These are phyloP conservation scores for Agrilus planipennis DNA, from an alignment of 1,140 invertebrate species.

Conservation along the genomic window DNA sequence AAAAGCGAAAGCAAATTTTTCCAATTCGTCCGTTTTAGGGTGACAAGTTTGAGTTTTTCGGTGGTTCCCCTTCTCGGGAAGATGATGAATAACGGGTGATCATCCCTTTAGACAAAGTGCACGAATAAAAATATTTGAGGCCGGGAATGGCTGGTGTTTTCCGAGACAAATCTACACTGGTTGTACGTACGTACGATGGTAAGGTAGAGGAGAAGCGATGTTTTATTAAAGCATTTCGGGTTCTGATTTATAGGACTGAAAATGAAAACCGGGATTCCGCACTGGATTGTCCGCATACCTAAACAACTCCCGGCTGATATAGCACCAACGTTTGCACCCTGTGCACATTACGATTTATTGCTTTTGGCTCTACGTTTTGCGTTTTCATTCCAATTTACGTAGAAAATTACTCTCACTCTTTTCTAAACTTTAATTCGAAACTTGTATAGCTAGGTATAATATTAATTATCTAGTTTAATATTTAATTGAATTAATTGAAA, in stretches of 20 bases:
- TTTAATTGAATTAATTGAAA: too few relatives aligned
- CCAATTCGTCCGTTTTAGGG: too few relatives aligned
- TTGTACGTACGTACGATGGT: too few relatives aligned
- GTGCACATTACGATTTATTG: too few relatives aligned
- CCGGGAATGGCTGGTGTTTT: slow-evolving; percentile 20
- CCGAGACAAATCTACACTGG: slow-evolving; percentile 19
- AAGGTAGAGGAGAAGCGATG: slow-evolving; percentile 18
- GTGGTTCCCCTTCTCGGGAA: slow-evolving; percentile 12
- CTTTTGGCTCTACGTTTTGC: too few relatives aligned
- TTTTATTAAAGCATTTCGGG: slow-evolving; percentile 28
- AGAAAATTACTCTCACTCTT: too few relatives aligned
- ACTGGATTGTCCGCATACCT: slow-evolving; percentile 11
- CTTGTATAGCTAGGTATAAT: too few relatives aligned
- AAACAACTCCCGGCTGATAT: slow-evolving; percentile 9
- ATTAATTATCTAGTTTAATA: too few relatives aligned
- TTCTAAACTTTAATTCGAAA: too few relatives aligned
- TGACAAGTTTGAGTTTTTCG: slow-evolving; percentile 8
- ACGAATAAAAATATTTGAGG: slow-evolving; percentile 28
- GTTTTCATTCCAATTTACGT: too few relatives aligned
- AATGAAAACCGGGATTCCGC: slow-evolving; percentile 25
- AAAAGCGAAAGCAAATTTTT: too few relatives aligned
- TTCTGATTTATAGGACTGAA: slow-evolving; percentile 26
- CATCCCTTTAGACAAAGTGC: slow-evolving; percentile 30
- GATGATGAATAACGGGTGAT: slow-evolving; percentile 14
- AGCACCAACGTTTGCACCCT: too few relatives aligned